phyloP scores from a whole-genome alignment of 2,113 vertebrate genomes.

The Tamias sibiricus region DNA sequence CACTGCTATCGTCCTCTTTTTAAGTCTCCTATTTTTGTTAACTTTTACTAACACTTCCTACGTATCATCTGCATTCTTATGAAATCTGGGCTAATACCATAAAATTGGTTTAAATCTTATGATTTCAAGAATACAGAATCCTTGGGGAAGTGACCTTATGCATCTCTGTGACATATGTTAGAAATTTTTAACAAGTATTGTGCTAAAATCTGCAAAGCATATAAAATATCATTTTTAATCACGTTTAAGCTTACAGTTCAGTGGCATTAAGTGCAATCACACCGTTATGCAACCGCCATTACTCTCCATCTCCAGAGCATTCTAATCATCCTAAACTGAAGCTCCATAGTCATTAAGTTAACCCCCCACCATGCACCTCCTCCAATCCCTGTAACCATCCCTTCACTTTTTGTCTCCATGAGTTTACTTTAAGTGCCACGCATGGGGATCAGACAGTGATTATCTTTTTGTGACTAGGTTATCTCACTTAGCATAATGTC shows the following conservation, averaged over 20 bases:
- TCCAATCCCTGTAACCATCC: neutral
- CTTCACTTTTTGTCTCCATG: neutral
- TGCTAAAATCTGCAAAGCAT: neutral
- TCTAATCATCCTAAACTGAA: neutral
- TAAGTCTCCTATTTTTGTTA: neutral
- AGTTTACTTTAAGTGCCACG: neutral
- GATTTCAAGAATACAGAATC: neutral
- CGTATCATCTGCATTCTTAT: neutral
- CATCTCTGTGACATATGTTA: neutral
- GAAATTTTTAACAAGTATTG: neutral
- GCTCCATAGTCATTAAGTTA: neutral
- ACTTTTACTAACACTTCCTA: constrained; percentile 48
- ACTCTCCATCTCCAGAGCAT: neutral
- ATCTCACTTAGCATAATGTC: neutral
- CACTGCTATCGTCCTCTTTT: neutral
- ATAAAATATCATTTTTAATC: neutral
- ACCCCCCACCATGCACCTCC: neutral
- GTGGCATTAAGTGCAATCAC: neutral
- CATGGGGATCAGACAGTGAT: neutral
- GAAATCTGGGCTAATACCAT: constrained; percentile 3
- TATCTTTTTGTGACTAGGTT: neutral
- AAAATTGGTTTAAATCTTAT: constrained; percentile 10
- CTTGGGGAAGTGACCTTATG: neutral
- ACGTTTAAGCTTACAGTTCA: neutral
- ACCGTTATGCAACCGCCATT: neutral